Conservation (phyloP, 2,113 vertebrate genomes). For the Psettodes erumei region DNA sequence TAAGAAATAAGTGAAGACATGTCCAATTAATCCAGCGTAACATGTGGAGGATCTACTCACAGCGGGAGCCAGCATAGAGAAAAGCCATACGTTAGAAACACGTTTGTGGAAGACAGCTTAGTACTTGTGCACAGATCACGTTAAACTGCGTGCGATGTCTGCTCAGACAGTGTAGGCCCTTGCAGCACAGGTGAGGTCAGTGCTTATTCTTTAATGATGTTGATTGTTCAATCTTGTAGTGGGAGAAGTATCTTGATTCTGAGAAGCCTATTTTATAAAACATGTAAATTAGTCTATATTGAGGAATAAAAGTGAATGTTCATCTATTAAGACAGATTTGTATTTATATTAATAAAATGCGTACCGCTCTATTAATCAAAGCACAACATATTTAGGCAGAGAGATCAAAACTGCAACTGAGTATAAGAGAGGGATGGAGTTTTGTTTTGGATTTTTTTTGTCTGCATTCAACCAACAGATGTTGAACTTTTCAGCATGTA, state of each 20-base stretch:
- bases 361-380: conserved; percentile 76
- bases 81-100: conserved; percentile 75
- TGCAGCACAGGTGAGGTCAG: conserved; percentile 30
- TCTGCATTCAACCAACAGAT: not conserved
- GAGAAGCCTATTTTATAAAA: conserved; percentile 75
- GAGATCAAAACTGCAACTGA: conserved; percentile 54
- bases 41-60: conserved; percentile 21
- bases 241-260: conserved; percentile 69
- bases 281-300: conserved; percentile 77
- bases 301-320: conserved; percentile 79
- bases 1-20: conserved; percentile 36
- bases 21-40: conserved; percentile 30
- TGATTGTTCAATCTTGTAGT: conserved; percentile 61
- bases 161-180: conserved; percentile 45
- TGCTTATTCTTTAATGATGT: conserved; percentile 59
- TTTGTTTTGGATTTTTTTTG: conserved; percentile 3
- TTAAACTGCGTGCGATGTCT: conserved; percentile 41
- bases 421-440: conserved; percentile 31
- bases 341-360: conserved; percentile 73
- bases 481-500: conserved; percentile 12
- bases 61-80: conserved; percentile 62
- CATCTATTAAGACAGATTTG: conserved; percentile 76
- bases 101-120: conserved; percentile 49
- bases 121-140: conserved; percentile 42
- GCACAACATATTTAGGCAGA: conserved; percentile 78